Evolutionary conservation across 2,888 invertebrate genomes (phyloP).

Genomic region (Phlogophora meticulosa): DNA sequence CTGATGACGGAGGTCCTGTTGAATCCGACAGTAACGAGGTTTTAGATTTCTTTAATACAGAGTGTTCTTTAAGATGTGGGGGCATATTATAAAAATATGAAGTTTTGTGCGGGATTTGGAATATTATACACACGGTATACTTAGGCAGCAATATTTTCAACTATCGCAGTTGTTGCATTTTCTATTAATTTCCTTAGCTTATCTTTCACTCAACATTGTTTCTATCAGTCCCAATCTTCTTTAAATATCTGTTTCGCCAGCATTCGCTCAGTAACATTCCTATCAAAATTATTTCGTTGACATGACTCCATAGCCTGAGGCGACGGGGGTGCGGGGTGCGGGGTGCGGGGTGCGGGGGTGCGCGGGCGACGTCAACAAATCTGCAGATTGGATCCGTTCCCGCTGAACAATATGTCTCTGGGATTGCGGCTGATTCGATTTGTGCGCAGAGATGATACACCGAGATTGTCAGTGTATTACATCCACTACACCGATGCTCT

Average conservation of each 20-base stretch:
- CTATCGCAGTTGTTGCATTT: background rate
- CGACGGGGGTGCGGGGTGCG: too few relatives aligned
- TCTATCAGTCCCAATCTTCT: background rate
- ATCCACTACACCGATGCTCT: conserved; percentile 37
- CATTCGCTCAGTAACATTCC: conserved; percentile 2
- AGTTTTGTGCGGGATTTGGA: background rate
- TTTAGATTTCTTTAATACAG: conserved; percentile 58
- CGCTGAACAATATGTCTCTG: conserved; percentile 69
- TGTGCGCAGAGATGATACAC: conserved; percentile 64
- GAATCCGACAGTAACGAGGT: conserved; percentile 53
- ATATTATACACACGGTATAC: too few relatives aligned
- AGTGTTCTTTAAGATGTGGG: conserved; percentile 17
- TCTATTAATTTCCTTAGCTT: background rate
- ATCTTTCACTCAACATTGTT: background rate
- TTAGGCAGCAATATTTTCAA: too few relatives aligned
- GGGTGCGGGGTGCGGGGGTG: conserved; percentile 8
- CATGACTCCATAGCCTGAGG: conserved; percentile 45
- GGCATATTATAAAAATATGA: conserved; percentile 14
- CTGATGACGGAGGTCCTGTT: conserved; percentile 40
- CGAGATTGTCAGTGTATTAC: conserved; percentile 60
- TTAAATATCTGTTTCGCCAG: background rate
- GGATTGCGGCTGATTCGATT: conserved; percentile 74
- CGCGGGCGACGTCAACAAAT: conserved; percentile 43
- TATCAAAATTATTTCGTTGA: conserved; percentile 55
- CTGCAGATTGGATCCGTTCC: conserved; percentile 65